Conservation (phyloP, 2,797 vertebrate genomes). For the Spinibarbus caldwelli region DNA sequence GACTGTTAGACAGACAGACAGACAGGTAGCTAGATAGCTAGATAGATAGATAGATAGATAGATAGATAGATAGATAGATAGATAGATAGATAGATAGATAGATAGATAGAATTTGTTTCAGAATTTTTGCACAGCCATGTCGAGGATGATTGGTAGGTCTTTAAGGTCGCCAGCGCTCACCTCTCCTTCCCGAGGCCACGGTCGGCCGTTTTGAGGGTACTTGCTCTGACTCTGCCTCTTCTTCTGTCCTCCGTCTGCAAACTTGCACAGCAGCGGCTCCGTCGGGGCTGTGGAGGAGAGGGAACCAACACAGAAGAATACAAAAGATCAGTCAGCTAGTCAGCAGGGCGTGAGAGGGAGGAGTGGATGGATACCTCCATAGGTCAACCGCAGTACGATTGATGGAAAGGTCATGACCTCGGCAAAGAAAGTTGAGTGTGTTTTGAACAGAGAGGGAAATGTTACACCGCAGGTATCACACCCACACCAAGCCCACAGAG, state of each 20-base stretch:
- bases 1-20: no score
- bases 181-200: slow-evolving; percentile 98
- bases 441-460: slow-evolving; percentile 58
- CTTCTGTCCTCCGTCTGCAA: slow-evolving; percentile 98
- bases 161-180: slow-evolving; percentile 74
- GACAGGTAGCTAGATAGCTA: no score
- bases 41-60: no score
- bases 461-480: slow-evolving; percentile 59
- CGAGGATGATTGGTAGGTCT: slow-evolving; percentile 31
- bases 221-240: slow-evolving; percentile 98
- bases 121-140: slow-evolving; percentile 2
- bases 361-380: slow-evolving; percentile 42
- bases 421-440: slow-evolving; percentile 51
- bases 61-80: no score
- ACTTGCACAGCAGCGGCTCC: slow-evolving; percentile 98
- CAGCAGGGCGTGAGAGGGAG: slow-evolving; percentile 39
- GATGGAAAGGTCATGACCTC: slow-evolving; percentile 56
- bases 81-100: background rate
- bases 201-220: slow-evolving; percentile 96
- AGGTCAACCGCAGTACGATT: slow-evolving; percentile 55
- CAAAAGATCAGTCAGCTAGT: slow-evolving; percentile 49
- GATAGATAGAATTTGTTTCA: background rate
- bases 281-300: slow-evolving; percentile 84
- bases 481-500: slow-evolving; percentile 45
- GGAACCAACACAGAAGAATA: slow-evolving; percentile 46